Percentiles rank a stretch among this genome's conserved stretches.
phyloP scores from a whole-genome alignment of 2,888 invertebrate genomes.

The Drosophila pegasa region DNA sequence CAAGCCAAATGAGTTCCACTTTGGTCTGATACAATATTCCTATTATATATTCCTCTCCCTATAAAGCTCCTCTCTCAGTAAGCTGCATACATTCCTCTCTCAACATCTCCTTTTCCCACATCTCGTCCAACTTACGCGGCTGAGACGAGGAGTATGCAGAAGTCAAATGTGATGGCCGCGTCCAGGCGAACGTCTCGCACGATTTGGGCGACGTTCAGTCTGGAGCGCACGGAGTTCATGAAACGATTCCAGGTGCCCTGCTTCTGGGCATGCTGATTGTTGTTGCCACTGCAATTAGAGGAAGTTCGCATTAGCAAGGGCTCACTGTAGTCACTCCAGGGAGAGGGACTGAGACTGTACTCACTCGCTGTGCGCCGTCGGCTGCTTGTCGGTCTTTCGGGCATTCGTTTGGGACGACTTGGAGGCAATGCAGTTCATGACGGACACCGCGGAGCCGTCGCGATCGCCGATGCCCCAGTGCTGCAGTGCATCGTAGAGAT shows the following conservation, averaged over 20 bases:
- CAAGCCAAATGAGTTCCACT: not conserved
- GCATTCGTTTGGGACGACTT: constrained; percentile 55
- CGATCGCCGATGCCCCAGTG: constrained; percentile 88
- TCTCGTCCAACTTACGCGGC: constrained; percentile 87
- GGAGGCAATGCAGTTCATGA: constrained; percentile 88
- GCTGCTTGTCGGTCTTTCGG: constrained; percentile 42
- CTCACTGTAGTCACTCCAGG: not conserved
- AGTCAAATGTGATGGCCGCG: constrained; percentile 91
- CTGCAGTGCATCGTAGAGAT: constrained; percentile 86
- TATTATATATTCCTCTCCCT: not conserved
- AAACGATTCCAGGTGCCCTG: constrained; percentile 87
- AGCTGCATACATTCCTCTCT: no score
- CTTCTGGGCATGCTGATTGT: constrained; percentile 69
- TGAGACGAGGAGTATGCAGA: constrained; percentile 89
- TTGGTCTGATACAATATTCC: not conserved
- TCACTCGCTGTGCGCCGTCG: constrained; percentile 42
- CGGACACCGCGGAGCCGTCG: constrained; percentile 87
- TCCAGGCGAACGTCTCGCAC: constrained; percentile 89
- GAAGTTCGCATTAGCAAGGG: not conserved
- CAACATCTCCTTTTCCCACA: not conserved
- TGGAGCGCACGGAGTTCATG: constrained; percentile 88
- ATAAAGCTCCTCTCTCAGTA: no score
- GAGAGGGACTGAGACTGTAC: constrained; percentile 13
- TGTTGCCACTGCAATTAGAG: constrained; percentile 28
- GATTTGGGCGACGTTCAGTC: constrained; percentile 90